Conservation (phyloP, 2,113 vertebrate genomes). For the Scomber japonicus region DNA sequence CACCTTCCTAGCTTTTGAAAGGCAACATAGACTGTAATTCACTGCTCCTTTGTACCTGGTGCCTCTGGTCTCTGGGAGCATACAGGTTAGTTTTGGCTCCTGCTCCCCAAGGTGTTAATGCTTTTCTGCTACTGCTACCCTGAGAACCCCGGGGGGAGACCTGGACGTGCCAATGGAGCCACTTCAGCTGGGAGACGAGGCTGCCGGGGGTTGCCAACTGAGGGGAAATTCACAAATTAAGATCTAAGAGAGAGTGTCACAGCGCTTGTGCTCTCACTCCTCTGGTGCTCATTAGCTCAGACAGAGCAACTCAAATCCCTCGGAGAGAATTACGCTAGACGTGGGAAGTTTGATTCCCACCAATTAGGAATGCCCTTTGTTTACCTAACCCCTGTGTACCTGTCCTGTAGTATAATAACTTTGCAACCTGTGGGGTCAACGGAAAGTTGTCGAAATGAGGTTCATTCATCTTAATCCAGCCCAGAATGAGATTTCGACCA, state of each 20-base stretch:
- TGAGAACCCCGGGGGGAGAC: slow-evolving; percentile 35
- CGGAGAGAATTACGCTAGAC: slow-evolving; percentile 51
- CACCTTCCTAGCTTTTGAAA: slow-evolving; percentile 22
- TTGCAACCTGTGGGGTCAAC: slow-evolving; percentile 39
- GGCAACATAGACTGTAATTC: slow-evolving; percentile 29
- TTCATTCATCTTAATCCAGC: slow-evolving; percentile 59
- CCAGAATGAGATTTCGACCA: slow-evolving; percentile 37
- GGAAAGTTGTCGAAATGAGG: not conserved
- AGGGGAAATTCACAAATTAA: slow-evolving; percentile 75
- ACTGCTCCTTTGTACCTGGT: slow-evolving; percentile 26
- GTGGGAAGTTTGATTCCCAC: slow-evolving; percentile 66
- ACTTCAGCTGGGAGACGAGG: slow-evolving; percentile 48
- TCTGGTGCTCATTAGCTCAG: slow-evolving; percentile 74
- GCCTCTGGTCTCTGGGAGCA: slow-evolving; percentile 55
- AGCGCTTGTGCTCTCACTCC: slow-evolving; percentile 60
- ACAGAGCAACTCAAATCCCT: slow-evolving; percentile 54
- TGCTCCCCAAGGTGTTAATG: slow-evolving; percentile 70
- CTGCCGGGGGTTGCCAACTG: slow-evolving; percentile 43
- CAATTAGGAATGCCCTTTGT: slow-evolving; percentile 73
- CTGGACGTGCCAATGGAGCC: slow-evolving; percentile 46
- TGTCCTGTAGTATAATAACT: slow-evolving; percentile 29
- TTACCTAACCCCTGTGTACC: slow-evolving; percentile 54
- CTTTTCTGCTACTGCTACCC: slow-evolving; percentile 59
- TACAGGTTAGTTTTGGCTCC: slow-evolving; percentile 61
- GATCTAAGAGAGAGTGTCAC: slow-evolving; percentile 59